Conservation (phyloP, 2,113 vertebrate genomes). For the Hippocampus guttulatus region DNA sequence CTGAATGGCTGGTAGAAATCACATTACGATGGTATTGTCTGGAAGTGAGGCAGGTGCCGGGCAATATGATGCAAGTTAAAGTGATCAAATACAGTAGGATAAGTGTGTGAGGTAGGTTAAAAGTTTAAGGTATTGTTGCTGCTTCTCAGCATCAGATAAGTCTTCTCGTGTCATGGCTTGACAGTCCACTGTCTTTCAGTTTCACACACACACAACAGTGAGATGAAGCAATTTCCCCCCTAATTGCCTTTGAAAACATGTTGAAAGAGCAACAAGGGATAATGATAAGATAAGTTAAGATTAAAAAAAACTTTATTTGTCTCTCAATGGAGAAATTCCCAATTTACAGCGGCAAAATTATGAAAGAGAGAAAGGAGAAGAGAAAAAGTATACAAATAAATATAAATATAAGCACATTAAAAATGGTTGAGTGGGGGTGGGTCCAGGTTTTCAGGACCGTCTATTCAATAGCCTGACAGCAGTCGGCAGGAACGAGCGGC, state of each 20-base stretch:
- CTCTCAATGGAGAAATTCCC: no score
- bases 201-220: constrained; percentile 38
- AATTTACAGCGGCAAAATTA: no score
- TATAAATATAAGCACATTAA: no score
- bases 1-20: not conserved
- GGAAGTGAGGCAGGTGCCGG: not conserved
- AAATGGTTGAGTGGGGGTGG: no score
- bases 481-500: no score
- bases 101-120: not conserved
- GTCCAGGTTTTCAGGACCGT: no score
- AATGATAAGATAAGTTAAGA: not conserved
- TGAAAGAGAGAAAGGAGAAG: no score
- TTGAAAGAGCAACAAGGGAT: constrained; percentile 56
- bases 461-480: no score
- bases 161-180: constrained; percentile 13
- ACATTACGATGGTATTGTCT: not conserved
- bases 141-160: constrained; percentile 20
- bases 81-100: not conserved
- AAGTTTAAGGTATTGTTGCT: not conserved
- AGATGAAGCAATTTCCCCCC: constrained; percentile 52
- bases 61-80: not conserved
- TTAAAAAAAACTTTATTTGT: no score
- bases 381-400: no score
- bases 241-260: constrained; percentile 70
- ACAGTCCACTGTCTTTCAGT: constrained; percentile 4